These are phyloP conservation scores for Oconnorella tubifera DNA, from an alignment of 2,888 invertebrate genomes.

Conservation along the genomic window DNA sequence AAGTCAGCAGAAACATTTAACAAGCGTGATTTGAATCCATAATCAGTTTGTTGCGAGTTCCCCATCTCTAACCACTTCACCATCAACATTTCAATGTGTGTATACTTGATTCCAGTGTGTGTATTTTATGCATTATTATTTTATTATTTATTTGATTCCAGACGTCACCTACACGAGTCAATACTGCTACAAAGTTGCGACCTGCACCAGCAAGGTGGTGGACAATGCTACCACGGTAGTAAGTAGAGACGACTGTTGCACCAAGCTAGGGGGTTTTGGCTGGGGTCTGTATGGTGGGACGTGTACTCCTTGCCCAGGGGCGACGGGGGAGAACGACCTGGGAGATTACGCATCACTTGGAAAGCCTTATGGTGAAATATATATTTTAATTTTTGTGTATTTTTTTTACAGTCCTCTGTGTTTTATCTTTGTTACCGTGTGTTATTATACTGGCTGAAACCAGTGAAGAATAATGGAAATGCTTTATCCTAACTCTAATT, in stretches of 20 bases:
- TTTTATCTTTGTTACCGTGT: too few relatives aligned
- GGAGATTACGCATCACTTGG: conserved; percentile 10
- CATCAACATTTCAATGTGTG: too few relatives aligned
- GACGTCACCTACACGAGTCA: conserved; percentile 2
- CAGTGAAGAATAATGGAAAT: too few relatives aligned
- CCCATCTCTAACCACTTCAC: too few relatives aligned
- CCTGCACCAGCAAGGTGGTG: conserved; percentile 34
- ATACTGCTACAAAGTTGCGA: conserved; percentile 39
- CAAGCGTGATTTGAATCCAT: too few relatives aligned
- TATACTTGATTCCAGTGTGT: too few relatives aligned
- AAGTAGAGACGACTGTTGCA: conserved; percentile 32
- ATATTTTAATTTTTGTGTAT: background rate
- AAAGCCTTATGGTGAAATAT: conserved; percentile 17
- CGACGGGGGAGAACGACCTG: background rate
- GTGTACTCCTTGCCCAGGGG: conserved; percentile 9
- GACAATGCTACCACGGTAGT: conserved; percentile 17
- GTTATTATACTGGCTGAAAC: too few relatives aligned
- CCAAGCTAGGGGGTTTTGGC: conserved; percentile 25
- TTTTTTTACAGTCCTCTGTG: background rate
- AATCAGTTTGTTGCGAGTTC: too few relatives aligned
- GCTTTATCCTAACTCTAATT: too few relatives aligned
- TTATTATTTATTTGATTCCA: background rate
- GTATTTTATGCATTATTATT: too few relatives aligned
- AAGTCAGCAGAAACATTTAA: too few relatives aligned
- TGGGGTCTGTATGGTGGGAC: conserved; percentile 34